Evolutionary conservation across 2,888 invertebrate species (phyloP).

Genomic region (Melipona bicolor): DNA sequence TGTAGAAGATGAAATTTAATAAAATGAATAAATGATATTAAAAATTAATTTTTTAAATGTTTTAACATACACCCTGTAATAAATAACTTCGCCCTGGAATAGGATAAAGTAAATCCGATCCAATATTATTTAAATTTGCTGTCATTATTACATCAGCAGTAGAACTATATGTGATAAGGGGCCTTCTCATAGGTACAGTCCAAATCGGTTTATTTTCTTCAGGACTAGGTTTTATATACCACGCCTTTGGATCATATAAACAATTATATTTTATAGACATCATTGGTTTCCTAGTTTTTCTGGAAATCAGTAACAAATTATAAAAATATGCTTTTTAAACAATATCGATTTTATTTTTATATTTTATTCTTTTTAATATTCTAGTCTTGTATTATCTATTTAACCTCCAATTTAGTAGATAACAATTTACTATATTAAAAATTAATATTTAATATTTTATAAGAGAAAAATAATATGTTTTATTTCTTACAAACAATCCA

Average conservation of each 20-base stretch:
- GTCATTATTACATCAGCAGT: constrained; percentile 67
- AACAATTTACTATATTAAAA: neutral
- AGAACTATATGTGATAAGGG: constrained; percentile 76
- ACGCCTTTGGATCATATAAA: constrained; percentile 75
- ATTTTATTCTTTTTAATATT: neutral
- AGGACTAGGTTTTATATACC: constrained; percentile 76
- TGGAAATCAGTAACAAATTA: constrained; percentile 24
- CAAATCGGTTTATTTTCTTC: constrained; percentile 77
- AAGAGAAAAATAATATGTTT: neutral
- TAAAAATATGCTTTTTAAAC: neutral
- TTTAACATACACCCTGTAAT: constrained; percentile 73
- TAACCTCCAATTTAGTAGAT: neutral
- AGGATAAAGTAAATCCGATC: constrained; percentile 68
- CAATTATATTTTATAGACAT: constrained; percentile 74
- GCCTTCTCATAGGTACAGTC: constrained; percentile 75
- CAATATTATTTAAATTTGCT: constrained; percentile 66
- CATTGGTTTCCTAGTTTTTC: constrained; percentile 51
- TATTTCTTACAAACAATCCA: constrained; percentile 76
- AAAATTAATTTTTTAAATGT: neutral
- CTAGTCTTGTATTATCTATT: neutral
- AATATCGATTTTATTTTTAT: neutral
- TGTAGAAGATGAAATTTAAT: too few species aligned
- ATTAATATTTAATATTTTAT: neutral
- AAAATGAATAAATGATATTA: too few species aligned
- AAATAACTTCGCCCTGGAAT: constrained; percentile 74